Percentiles rank a stretch among this genome's conserved stretches.
Conservation (phyloP, 2,113 vertebrate species). For the Melanocharis versteri region DNA sequence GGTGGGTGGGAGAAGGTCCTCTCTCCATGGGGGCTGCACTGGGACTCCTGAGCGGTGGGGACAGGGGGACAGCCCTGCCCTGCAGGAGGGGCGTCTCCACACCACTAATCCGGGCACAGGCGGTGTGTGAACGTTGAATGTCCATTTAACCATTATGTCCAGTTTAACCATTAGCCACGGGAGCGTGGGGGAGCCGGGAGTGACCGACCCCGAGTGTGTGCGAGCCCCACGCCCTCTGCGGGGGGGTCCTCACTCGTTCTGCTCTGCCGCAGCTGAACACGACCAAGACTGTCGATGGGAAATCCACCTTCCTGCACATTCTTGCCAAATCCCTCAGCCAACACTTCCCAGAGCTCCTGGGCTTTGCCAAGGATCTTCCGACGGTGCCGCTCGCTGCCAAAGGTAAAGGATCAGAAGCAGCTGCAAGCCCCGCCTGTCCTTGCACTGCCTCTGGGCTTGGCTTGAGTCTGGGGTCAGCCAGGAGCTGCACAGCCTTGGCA, state of each 20-base stretch:
- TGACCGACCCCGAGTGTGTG: rapidly evolving
- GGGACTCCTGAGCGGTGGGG: not conserved
- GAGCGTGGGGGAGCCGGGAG: not conserved
- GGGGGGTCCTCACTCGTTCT: not conserved
- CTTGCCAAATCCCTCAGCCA: slow-evolving; percentile 97
- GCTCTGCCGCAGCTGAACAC: slow-evolving; percentile 85
- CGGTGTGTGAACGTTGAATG: not conserved
- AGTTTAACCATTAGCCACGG: not conserved
- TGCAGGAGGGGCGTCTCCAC: not conserved
- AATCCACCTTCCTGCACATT: slow-evolving; percentile 97
- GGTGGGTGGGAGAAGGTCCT: not conserved
- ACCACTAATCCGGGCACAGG: rapidly evolving
- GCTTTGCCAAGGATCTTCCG: slow-evolving; percentile 91
- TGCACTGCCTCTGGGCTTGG: not conserved
- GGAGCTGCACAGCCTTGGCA: not conserved
- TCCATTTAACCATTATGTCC: too few relatives aligned
- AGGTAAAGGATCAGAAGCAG: slow-evolving; percentile 72
- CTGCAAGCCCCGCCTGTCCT: not conserved
- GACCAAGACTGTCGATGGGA: slow-evolving; percentile 96
- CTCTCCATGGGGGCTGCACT: not conserved
- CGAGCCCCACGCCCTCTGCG: not conserved
- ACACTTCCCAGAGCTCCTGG: slow-evolving; percentile 96
- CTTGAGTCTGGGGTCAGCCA: rapidly evolving
- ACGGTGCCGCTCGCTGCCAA: slow-evolving; percentile 94
- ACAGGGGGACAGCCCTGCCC: not conserved